Evolutionary conservation across 2,113 vertebrate genomes (phyloP).

Genomic region (Anarhynchus alexandrinus): DNA sequence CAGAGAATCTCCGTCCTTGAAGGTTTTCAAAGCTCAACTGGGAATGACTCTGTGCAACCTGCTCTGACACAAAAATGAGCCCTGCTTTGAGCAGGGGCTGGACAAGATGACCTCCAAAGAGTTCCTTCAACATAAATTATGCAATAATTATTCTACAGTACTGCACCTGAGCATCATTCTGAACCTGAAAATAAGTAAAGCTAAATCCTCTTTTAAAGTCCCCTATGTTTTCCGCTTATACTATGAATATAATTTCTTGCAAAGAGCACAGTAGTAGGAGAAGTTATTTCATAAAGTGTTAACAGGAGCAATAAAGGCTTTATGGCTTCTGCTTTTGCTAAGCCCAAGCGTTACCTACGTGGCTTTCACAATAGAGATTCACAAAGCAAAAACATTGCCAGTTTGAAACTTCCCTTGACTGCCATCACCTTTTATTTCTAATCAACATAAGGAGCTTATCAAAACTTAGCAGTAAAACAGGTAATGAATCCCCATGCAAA

Average conservation of each 20-base stretch:
- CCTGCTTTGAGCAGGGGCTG: neutral
- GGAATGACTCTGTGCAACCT: neutral
- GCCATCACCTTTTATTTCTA: neutral
- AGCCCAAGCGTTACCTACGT: neutral
- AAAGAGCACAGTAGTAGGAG: neutral
- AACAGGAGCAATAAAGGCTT: neutral
- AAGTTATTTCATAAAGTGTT: slow-evolving; percentile 22
- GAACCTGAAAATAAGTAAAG: neutral
- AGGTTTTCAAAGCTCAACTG: neutral
- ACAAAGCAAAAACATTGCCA: neutral
- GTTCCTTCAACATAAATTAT: neutral
- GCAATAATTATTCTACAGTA: neutral
- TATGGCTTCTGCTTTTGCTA: neutral
- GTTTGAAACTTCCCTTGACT: neutral
- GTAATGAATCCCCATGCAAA: neutral
- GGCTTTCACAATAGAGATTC: neutral
- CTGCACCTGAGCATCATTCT: neutral
- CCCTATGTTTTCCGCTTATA: neutral
- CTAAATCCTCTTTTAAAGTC: neutral
- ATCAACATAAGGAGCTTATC: slow-evolving; percentile 6
- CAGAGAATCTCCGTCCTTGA: neutral
- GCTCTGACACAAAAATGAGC: neutral
- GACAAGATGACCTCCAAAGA: neutral
- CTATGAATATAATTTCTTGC: neutral
- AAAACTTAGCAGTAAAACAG: neutral